Conservation (phyloP, 2,113 vertebrate species). For the Caranx ignobilis region DNA sequence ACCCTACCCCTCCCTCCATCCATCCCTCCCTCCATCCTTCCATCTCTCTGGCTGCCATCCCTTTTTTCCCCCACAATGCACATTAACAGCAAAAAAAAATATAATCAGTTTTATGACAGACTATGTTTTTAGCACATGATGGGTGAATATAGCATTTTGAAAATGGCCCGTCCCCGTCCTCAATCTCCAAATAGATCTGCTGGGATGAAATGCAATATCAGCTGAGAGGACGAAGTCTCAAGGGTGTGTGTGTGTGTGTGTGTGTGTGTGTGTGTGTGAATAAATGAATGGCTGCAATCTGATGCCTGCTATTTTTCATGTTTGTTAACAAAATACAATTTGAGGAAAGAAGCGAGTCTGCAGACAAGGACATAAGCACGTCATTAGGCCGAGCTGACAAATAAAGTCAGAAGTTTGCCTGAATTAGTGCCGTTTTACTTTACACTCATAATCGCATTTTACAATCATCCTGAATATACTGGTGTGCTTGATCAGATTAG, state of each 20-base stretch:
- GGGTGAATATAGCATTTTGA: slow-evolving; percentile 82
- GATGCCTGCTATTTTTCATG: slow-evolving; percentile 66
- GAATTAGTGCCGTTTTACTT: background rate
- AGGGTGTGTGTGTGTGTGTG: slow-evolving; percentile 47
- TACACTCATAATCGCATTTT: background rate
- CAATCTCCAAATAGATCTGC: slow-evolving; percentile 68
- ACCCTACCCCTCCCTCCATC: slow-evolving; percentile 29
- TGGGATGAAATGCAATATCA: slow-evolving; percentile 63
- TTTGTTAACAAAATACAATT: slow-evolving; percentile 66
- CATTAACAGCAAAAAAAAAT: slow-evolving; percentile 76
- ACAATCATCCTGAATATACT: background rate
- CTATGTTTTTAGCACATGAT: slow-evolving; percentile 85
- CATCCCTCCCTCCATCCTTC: slow-evolving; percentile 21
- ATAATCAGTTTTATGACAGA: slow-evolving; percentile 81
- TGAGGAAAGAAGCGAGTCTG: slow-evolving; percentile 7
- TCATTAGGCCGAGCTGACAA: slow-evolving; percentile 22
- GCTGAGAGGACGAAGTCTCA: slow-evolving; percentile 58
- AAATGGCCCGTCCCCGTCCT: slow-evolving; percentile 71
- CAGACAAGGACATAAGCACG: slow-evolving; percentile 39
- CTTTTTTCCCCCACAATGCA: slow-evolving; percentile 69
- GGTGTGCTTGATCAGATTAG: background rate
- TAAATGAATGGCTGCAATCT: slow-evolving; percentile 56
- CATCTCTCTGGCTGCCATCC: slow-evolving; percentile 29
- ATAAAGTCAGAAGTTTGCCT: slow-evolving; percentile 12
- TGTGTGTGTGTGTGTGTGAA: slow-evolving; percentile 27